A percentile compares a stretch with the other conserved stretches of the same genome.
phyloP scores from a whole-genome alignment of 2,888 invertebrate species.

The Platerodrilus igneus region DNA sequence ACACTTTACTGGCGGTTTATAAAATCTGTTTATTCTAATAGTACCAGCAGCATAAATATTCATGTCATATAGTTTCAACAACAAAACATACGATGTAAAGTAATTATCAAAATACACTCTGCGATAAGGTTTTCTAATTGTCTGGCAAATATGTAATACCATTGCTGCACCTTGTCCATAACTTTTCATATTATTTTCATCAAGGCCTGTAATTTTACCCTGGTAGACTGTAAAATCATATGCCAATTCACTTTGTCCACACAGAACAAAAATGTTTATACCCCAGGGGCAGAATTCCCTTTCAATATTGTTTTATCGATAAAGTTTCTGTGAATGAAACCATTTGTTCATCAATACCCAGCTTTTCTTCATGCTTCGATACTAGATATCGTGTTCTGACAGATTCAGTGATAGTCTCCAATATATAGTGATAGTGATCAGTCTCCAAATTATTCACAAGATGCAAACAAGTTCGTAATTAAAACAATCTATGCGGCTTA shows the following conservation, averaged over 20 bases:
- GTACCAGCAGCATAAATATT: constrained; percentile 19
- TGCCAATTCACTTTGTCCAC: constrained; percentile 32
- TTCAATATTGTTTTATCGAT: constrained; percentile 19
- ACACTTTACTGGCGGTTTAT: constrained; percentile 16
- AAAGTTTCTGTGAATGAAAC: constrained; percentile 16
- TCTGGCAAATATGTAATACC: constrained; percentile 19
- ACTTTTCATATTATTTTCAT: constrained; percentile 13
- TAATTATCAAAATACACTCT: constrained; percentile 29
- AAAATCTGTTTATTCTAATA: constrained; percentile 18
- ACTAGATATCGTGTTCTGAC: not conserved
- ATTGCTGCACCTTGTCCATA: constrained; percentile 23
- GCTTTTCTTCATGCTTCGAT: constrained; percentile 6
- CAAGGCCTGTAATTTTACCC: constrained; percentile 28
- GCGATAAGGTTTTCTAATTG: constrained; percentile 14
- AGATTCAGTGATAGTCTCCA: constrained; percentile 2
- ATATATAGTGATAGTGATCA: constrained; percentile 1
- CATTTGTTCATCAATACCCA: constrained; percentile 34
- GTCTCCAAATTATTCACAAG: constrained; percentile 1
- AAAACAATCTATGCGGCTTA: constrained; percentile 7
- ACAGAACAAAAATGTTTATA: constrained; percentile 32
- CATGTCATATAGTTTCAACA: constrained; percentile 17
- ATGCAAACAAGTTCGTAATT: constrained; percentile 5
- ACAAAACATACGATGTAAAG: constrained; percentile 24
- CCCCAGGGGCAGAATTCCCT: constrained; percentile 29
- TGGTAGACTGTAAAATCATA: constrained; percentile 38